These are phyloP conservation scores for Coreius guichenoti DNA, from an alignment of 2,797 vertebrate genomes.

Conservation along the genomic window DNA sequence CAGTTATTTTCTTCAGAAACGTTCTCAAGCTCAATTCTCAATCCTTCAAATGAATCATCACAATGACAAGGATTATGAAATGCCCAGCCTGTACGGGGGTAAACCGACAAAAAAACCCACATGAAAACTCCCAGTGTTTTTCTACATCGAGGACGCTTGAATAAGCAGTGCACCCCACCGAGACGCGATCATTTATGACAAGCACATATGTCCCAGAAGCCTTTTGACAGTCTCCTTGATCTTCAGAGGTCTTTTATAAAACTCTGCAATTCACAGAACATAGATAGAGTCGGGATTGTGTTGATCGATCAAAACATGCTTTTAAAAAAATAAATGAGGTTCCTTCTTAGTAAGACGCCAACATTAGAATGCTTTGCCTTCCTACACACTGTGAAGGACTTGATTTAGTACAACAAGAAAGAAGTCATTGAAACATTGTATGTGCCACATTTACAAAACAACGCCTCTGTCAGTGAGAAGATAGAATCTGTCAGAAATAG, in stretches of 20 bases:
- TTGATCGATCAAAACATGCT: not conserved
- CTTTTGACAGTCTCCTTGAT: not conserved
- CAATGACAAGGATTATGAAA: not conserved
- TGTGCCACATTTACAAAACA: not conserved
- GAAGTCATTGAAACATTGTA: not conserved
- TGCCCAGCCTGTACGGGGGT: not conserved
- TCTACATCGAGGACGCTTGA: not conserved
- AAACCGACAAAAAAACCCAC: not conserved
- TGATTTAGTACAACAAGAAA: not conserved
- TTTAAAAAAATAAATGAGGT: not conserved
- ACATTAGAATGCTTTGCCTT: not conserved
- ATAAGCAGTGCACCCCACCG: not conserved
- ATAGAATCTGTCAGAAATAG: not conserved
- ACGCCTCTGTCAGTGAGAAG: not conserved
- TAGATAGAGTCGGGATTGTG: too few relatives aligned
- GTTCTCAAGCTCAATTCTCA: not conserved
- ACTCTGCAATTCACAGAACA: not conserved
- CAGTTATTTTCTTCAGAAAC: not conserved
- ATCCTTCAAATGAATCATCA: not conserved
- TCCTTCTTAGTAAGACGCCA: not conserved
- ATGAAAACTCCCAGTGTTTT: not conserved
- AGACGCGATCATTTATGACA: not conserved
- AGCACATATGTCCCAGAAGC: not conserved
- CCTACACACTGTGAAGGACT: not conserved
- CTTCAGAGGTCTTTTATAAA: not conserved